Evolutionary conservation across 2,797 vertebrate species (phyloP).

Genomic region (Decapterus maruadsi): DNA sequence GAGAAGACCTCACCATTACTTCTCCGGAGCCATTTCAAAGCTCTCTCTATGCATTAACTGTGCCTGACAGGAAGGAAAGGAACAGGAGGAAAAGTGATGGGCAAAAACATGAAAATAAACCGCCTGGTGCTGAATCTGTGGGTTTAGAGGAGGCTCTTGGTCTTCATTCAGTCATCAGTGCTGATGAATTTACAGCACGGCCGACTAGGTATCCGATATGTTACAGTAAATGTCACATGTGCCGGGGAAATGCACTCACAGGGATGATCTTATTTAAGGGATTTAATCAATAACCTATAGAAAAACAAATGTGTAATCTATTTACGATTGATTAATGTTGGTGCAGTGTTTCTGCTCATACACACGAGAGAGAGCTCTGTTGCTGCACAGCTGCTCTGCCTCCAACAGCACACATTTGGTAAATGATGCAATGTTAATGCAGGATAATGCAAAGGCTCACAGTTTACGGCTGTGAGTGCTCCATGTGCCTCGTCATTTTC

Average conservation of each 20-base stretch:
- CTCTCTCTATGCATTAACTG: not conserved
- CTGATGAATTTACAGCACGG: constrained; percentile 30
- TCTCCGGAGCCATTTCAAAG: constrained; percentile 17
- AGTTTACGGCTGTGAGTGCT: constrained; percentile 12
- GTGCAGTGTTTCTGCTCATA: not conserved
- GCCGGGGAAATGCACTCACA: not conserved
- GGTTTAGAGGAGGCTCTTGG: constrained; percentile 1
- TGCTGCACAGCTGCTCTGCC: not conserved
- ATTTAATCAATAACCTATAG: constrained; percentile 38
- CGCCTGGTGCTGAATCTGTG: constrained; percentile 1
- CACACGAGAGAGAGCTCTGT: not conserved
- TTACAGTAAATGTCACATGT: constrained; percentile 27
- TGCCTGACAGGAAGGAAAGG: not conserved
- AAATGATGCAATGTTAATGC: constrained; percentile 26
- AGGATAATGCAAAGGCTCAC: constrained; percentile 9
- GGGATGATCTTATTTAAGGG: constrained; percentile 37
- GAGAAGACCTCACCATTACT: constrained; percentile 4
- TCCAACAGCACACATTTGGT: not conserved
- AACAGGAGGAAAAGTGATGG: not conserved
- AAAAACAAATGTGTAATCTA: constrained; percentile 41
- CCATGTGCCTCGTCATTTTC: not conserved
- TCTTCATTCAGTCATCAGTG: constrained; percentile 26
- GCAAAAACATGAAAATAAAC: constrained; percentile 4
- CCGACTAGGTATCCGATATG: constrained; percentile 31
- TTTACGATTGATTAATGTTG: constrained; percentile 34